phyloP scores from a whole-genome alignment of 1,140 invertebrate species.

The Oedothorax gibbosus region DNA sequence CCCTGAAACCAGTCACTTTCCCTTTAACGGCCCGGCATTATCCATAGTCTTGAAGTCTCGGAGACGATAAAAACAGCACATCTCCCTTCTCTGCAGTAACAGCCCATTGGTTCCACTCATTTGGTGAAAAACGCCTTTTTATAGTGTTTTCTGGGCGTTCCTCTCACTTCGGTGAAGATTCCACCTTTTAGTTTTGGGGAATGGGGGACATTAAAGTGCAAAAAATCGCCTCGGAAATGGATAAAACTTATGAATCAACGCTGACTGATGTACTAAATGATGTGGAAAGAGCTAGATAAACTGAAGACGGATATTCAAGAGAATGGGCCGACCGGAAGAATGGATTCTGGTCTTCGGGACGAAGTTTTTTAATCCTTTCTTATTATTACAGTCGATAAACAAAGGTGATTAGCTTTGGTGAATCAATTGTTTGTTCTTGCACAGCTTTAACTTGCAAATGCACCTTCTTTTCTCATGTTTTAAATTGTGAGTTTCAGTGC shows the following conservation, averaged over 20 bases:
- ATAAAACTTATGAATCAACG: conserved; percentile 50
- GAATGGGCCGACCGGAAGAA: conserved; percentile 28
- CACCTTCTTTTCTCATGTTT: too few species aligned
- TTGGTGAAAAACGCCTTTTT: conserved; percentile 54
- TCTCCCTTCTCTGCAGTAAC: conserved; percentile 28
- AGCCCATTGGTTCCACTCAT: conserved; percentile 57
- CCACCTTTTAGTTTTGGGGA: conserved; percentile 36
- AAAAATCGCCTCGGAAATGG: conserved; percentile 2
- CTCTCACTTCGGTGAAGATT: conserved; percentile 8
- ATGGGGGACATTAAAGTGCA: conserved; percentile 15
- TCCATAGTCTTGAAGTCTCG: conserved; percentile 14
- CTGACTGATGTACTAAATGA: conserved; percentile 52
- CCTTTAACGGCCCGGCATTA: conserved; percentile 41
- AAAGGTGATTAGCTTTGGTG: too few species aligned
- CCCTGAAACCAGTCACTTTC: not conserved
- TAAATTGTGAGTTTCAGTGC: too few species aligned
- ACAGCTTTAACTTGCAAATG: too few species aligned
- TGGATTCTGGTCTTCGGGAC: conserved; percentile 1
- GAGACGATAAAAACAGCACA: conserved; percentile 42
- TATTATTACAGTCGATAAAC: too few species aligned
- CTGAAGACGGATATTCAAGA: conserved; percentile 36
- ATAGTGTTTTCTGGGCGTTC: conserved; percentile 14
- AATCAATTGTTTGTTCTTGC: too few species aligned
- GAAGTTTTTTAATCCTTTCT: not conserved
- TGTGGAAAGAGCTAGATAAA: conserved; percentile 51